Evolutionary conservation across 1,140 invertebrate species (phyloP), one percentile per base, ranked within the genome.

Genomic region (Bombus picipes): DNA sequence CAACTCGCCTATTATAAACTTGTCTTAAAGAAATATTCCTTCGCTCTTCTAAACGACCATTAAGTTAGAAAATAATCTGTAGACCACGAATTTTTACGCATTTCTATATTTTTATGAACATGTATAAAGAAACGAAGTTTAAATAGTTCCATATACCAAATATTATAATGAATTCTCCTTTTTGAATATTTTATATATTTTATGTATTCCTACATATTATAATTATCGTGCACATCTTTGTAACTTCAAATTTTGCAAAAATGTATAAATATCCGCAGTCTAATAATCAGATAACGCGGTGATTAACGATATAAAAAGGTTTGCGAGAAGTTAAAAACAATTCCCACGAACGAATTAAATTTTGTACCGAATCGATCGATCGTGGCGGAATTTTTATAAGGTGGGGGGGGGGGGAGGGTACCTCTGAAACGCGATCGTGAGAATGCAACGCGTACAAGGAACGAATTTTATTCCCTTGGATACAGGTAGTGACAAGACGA

Each of bases 391-490:
- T 76, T 76, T 76, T 77, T 53, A 73, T n/a, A 53, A 43, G 22
- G 12, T 0, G 3, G 57, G 25, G 0, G 9, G 0, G n/a, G 28
- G 22, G 25, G 0, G 34, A 5, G 15, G 32, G 25, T 37, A n/a
- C 10, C 22, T 71, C 72, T 65, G 80, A 71, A 62, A 87, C 84
- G 66, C 73, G 83, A 77, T 82, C 83, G 70, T 81, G 65, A 78
- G 72, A 82, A 85, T 85, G 74, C 22, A 13, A 71, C 32, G 28
- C 59, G 53, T 81, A 71, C 41, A 68, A 75, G 76, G 87, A 76
- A 76, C 71, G 79, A 70, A 90, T 90, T 91, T 91, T 85, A 86
- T 88, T 87, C 81, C 22, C 62, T 53, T 53, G 37, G 70, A 88
- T 77, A 68, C 73, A 37, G 75, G 71, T 68, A 77, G 80, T 83